These are phyloP conservation scores for Drosophila prolongata DNA, from an alignment of 2,888 invertebrate species.

Conservation along the genomic window DNA sequence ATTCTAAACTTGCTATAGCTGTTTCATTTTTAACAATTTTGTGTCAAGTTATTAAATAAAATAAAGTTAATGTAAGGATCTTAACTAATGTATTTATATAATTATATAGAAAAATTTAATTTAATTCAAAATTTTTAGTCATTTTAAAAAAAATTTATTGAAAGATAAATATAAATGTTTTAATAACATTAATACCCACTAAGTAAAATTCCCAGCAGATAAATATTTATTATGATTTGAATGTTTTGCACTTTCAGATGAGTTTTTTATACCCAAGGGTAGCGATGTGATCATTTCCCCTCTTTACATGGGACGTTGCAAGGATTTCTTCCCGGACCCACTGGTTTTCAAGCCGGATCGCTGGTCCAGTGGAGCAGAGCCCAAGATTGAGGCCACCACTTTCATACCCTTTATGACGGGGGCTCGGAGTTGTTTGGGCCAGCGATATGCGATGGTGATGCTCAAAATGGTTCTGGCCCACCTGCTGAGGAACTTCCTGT, in stretches of 20 bases:
- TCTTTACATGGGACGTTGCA: conserved; percentile 66
- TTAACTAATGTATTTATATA: no score
- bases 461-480: conserved; percentile 61
- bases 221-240: no score
- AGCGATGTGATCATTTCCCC: conserved; percentile 64
- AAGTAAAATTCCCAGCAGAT: no score
- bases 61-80: no score
- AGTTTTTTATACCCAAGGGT: conserved; percentile 63
- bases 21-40: no score
- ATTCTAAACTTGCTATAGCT: no score
- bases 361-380: conserved; percentile 59
- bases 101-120: no score
- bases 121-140: no score
- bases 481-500: conserved; percentile 54
- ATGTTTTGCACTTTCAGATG: conserved; percentile 36
- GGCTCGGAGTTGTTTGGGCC: conserved; percentile 59
- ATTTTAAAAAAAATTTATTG: no score
- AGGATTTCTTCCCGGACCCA: conserved; percentile 65
- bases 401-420: conserved; percentile 68
- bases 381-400: conserved; percentile 60
- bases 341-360: conserved; percentile 59
- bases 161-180: no score
- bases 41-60: no score
- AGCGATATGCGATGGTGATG: conserved; percentile 72
- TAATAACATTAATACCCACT: no score